Conservation (phyloP, 2,888 invertebrate genomes). For the Slavum lentiscoides region DNA sequence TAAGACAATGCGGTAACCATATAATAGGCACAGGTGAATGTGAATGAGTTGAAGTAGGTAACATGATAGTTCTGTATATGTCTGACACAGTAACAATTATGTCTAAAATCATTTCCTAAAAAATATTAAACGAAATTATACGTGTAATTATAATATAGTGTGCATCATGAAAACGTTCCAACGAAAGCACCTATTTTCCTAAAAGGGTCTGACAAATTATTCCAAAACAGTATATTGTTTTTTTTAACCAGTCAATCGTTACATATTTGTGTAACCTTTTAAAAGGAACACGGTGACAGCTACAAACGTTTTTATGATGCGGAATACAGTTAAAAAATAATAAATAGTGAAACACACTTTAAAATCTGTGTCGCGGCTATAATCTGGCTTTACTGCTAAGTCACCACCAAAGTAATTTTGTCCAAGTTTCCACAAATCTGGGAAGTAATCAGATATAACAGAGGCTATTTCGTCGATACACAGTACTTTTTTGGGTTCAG, state of each 20-base stretch:
- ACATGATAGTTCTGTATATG: slow-evolving; percentile 47
- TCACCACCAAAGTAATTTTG: slow-evolving; percentile 92
- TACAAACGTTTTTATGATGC: too few relatives aligned
- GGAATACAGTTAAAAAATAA: not conserved
- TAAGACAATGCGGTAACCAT: slow-evolving; percentile 80
- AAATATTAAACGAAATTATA: not conserved
- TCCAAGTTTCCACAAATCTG: slow-evolving; percentile 94
- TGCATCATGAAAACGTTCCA: not conserved
- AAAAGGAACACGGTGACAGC: too few relatives aligned
- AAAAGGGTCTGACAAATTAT: too few relatives aligned
- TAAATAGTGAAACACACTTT: slow-evolving; percentile 64
- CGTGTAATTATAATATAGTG: not conserved
- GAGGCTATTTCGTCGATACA: slow-evolving; percentile 81
- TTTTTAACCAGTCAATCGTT: too few relatives aligned
- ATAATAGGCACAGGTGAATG: slow-evolving; percentile 58
- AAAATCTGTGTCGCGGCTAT: slow-evolving; percentile 74
- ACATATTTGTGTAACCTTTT: too few relatives aligned
- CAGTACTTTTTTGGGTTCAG: slow-evolving; percentile 70
- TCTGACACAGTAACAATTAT: slow-evolving; percentile 48
- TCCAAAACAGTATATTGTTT: too few relatives aligned
- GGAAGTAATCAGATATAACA: slow-evolving; percentile 75
- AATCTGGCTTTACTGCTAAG: slow-evolving; percentile 73
- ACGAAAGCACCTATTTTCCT: too few relatives aligned
- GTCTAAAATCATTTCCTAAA: slow-evolving; percentile 49
- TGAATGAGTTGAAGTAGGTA: slow-evolving; percentile 28